Evolutionary conservation across 2,797 vertebrate genomes (phyloP), one percentile per base, ranked within the genome.

Genomic region (Uromys caudimaculatus): DNA sequence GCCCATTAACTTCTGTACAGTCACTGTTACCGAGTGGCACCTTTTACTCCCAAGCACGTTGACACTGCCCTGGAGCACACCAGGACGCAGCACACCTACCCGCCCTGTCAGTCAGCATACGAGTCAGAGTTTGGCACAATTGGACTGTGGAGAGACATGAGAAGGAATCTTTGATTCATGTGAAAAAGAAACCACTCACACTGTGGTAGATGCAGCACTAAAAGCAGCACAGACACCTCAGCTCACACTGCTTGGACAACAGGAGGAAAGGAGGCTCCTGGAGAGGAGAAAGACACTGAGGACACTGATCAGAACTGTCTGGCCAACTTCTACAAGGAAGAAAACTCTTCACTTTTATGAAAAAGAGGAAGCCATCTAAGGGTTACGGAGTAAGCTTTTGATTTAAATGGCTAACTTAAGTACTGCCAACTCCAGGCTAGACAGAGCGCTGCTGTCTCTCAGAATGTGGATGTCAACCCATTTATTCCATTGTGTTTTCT

Each of bases 51-150:
- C 9, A 2, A 95, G 93, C 96, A 47, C 10, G 81, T 94, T 73
- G 96, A 96, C 90, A 88, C 96, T 91, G 93, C 96, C 96, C 97
- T 93, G 96, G 96, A 97, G 96, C 98, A 75, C 89, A 98, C 97
- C 97, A 98, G 99, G 99, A 99, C 98, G 98, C 98, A 98, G 98
- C 97, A 98, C 98, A 96, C 98, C 98, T 96, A 95, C 98, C 99
- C 91, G 94, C 98, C 98, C 98, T 97, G 98, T 98, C 98, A 98
- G 98, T 98, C 98, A 98, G 98, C 98, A 98, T 98, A 98, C 97
- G 95, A 98, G 97, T 99, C 99, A 99, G 98, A 99, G 99, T 99
- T 99, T 99, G 99, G 99, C 99, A 99, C 99, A 97, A 98, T 38
- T 98, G 97, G 97, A 98, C 98, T 98, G 97, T 98, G 98, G 98